Conservation (phyloP, 2,797 vertebrate genomes). For the Enteromius fasciolatus region DNA sequence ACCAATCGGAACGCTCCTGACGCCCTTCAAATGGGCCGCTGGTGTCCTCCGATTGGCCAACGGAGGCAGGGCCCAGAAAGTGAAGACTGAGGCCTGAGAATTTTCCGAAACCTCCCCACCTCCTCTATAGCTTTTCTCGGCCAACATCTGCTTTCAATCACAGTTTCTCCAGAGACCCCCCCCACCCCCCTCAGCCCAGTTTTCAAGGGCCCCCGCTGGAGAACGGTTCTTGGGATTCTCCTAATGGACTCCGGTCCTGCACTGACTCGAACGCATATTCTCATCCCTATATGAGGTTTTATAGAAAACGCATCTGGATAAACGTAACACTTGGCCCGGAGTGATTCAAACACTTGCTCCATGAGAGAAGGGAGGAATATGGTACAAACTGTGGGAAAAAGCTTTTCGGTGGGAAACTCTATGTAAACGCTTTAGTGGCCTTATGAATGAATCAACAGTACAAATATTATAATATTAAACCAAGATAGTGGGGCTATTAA, state of each 20-base stretch:
- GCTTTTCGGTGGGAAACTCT: conserved; percentile 31
- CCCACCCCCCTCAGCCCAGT: conserved; percentile 62
- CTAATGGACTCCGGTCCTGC: conserved; percentile 24
- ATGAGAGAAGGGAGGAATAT: conserved; percentile 2
- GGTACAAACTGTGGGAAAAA: conserved; percentile 46
- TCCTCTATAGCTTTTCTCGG: conserved; percentile 67
- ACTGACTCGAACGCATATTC: conserved; percentile 42
- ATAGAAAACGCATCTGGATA: conserved; percentile 51
- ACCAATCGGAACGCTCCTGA: conserved; percentile 71
- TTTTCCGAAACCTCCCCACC: conserved; percentile 76
- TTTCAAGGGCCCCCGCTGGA: conserved; percentile 48
- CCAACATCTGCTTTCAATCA: conserved; percentile 88
- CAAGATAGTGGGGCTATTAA: neutral
- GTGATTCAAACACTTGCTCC: conserved; percentile 29
- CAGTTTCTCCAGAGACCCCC: conserved; percentile 71
- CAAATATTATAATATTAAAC: neutral
- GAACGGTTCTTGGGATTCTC: conserved; percentile 44
- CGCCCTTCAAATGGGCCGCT: conserved; percentile 63
- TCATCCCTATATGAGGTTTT: conserved; percentile 46
- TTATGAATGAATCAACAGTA: conserved; percentile 20
- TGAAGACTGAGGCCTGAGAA: conserved; percentile 82
- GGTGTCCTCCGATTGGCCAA: conserved; percentile 70
- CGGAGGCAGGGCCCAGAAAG: conserved; percentile 78
- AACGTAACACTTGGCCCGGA: conserved; percentile 48
- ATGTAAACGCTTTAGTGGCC: neutral